These are phyloP conservation scores for Scaptodrosophila lebanonensis DNA, from an alignment of 1,140 invertebrate genomes.

Conservation along the genomic window DNA sequence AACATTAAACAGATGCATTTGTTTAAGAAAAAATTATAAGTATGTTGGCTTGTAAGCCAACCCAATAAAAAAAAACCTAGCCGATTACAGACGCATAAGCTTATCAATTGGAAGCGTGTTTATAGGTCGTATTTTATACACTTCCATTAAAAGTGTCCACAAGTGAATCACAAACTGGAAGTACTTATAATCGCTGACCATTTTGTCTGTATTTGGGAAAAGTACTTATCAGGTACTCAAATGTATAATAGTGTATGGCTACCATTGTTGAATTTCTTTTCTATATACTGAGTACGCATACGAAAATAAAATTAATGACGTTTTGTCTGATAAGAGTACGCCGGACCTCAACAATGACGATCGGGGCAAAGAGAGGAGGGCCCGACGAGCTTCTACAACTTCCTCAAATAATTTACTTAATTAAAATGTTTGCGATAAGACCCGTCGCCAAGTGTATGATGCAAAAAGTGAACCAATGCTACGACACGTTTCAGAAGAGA, in stretches of 20 bases:
- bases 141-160: too few relatives aligned
- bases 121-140: too few relatives aligned
- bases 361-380: background rate
- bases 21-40: conserved; percentile 26
- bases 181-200: too few relatives aligned
- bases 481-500: conserved; percentile 29
- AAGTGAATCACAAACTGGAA: too few relatives aligned
- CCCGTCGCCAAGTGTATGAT: background rate
- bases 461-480: background rate
- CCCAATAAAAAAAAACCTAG: too few relatives aligned
- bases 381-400: conserved; percentile 22
- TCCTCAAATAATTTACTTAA: conserved; percentile 66
- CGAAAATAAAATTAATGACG: conserved; percentile 37
- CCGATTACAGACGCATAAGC: background rate
- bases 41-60: too few relatives aligned
- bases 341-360: too few relatives aligned
- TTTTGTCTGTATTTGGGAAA: too few relatives aligned
- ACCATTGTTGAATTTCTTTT: background rate
- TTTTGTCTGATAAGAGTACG: conserved; percentile 35
- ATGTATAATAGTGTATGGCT: too few relatives aligned
- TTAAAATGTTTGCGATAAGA: conserved; percentile 49
- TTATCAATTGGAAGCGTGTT: background rate
- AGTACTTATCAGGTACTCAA: too few relatives aligned
- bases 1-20: conserved; percentile 55
- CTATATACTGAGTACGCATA: conserved; percentile 6